phyloP scores from a whole-genome alignment of 2,113 vertebrate species.

The Cromileptes altivelis region DNA sequence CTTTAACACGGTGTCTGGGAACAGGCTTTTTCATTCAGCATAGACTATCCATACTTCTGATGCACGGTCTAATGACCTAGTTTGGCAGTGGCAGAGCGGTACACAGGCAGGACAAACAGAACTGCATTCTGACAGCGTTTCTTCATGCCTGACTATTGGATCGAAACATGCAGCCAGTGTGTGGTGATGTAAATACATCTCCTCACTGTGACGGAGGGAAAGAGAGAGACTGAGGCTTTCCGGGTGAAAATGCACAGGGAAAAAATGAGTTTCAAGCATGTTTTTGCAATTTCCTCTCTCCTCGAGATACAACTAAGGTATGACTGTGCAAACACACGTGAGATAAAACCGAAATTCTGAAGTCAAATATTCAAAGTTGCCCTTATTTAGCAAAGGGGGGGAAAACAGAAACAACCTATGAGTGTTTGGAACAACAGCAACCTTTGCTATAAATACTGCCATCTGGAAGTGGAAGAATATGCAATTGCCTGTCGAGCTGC shows the following conservation, averaged over 20 bases:
- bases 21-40: not conserved
- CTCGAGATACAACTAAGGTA: not conserved
- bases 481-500: conserved; percentile 37
- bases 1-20: not conserved
- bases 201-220: conserved; percentile 12
- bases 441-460: conserved; percentile 56
- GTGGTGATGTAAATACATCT: conserved; percentile 25
- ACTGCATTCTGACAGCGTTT: conserved; percentile 1
- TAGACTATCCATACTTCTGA: not conserved
- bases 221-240: conserved; percentile 1
- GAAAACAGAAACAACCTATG: not conserved
- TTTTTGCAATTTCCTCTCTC: not conserved
- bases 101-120: conserved; percentile 17
- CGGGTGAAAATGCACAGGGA: conserved; percentile 1
- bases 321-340: not conserved
- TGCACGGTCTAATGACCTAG: conserved; percentile 22
- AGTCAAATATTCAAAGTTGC: conserved; percentile 15
- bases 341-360: conserved; percentile 16
- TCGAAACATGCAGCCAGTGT: conserved; percentile 11
- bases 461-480: conserved; percentile 47
- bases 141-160: conserved; percentile 15
- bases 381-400: not conserved
- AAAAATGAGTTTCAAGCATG: not conserved
- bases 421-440: conserved; percentile 27
- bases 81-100: not conserved